These are phyloP conservation scores for Polydrusus tereticollis DNA, from an alignment of 2,888 invertebrate genomes.

Conservation along the genomic window DNA sequence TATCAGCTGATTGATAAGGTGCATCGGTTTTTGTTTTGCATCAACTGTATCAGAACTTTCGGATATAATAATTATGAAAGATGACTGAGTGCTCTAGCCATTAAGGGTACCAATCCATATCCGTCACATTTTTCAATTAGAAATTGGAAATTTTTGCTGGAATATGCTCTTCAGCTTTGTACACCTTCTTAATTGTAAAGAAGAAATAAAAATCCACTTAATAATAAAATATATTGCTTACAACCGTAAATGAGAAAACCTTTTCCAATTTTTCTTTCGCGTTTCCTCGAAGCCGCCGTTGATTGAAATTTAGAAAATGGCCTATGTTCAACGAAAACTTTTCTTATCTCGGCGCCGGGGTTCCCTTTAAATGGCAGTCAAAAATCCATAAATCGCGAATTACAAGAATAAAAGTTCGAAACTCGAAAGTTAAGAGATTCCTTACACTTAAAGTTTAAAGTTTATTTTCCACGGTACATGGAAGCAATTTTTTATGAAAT, in stretches of 20 bases:
- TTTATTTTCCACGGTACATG: conserved; percentile 47
- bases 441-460: conserved; percentile 45
- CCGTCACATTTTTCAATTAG: no score
- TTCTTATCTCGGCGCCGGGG: conserved; percentile 45
- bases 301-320: conserved; percentile 49
- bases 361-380: conserved; percentile 47
- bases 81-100: no score
- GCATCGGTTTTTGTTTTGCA: no score
- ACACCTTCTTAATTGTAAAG: no score
- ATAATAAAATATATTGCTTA: conserved; percentile 30
- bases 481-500: conserved; percentile 25
- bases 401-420: conserved; percentile 49
- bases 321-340: conserved; percentile 46
- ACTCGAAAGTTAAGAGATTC: conserved; percentile 46
- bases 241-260: conserved; percentile 39
- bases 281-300: conserved; percentile 32
- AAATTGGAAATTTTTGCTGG: no score
- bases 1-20: no score
- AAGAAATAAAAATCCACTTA: conserved; percentile 12
- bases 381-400: conserved; percentile 49
- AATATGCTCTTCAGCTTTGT: no score
- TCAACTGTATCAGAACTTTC: no score
- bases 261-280: conserved; percentile 36
- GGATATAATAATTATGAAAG: no score
- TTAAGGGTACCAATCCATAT: no score